phyloP scores from a whole-genome alignment of 1,140 invertebrate genomes.

The Drosophila subobscura region DNA sequence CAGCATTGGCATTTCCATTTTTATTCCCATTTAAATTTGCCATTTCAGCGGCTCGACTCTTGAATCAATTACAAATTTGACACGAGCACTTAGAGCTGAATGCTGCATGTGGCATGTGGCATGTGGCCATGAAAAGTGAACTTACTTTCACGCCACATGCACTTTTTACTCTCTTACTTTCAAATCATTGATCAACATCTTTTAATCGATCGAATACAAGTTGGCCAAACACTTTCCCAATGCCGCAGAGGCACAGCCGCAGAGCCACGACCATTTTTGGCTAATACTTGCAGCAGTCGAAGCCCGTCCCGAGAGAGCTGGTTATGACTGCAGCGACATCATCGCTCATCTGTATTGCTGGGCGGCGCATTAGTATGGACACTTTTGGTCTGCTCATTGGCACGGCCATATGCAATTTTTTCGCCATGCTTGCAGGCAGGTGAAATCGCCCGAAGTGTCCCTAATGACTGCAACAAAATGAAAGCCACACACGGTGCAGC shows the following conservation, averaged over 20 bases:
- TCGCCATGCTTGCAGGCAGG: slow-evolving; percentile 9
- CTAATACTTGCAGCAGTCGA: slow-evolving; percentile 47
- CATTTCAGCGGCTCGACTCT: neutral
- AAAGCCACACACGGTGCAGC: slow-evolving; percentile 65
- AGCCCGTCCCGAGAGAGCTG: slow-evolving; percentile 23
- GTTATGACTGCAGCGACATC: slow-evolving; percentile 40
- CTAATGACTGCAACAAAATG: slow-evolving; percentile 62
- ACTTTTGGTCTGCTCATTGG: slow-evolving; percentile 13
- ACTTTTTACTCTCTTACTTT: slow-evolving; percentile 63
- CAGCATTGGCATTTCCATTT: slow-evolving; percentile 11
- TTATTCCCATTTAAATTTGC: slow-evolving; percentile 26
- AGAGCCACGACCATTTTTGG: slow-evolving; percentile 59
- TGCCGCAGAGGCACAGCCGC: slow-evolving; percentile 27
- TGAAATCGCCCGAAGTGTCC: slow-evolving; percentile 67
- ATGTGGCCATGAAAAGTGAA: slow-evolving; percentile 69
- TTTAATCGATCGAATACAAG: slow-evolving; percentile 54
- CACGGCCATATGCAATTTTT: slow-evolving; percentile 21
- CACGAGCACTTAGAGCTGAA: slow-evolving; percentile 56
- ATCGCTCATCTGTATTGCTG: slow-evolving; percentile 27
- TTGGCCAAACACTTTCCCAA: slow-evolving; percentile 72
- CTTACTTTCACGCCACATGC: slow-evolving; percentile 68
- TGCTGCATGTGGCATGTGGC: slow-evolving; percentile 28
- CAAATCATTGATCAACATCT: slow-evolving; percentile 78
- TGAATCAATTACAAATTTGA: slow-evolving; percentile 76
- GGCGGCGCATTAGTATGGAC: slow-evolving; percentile 25